Evolutionary conservation across 2,797 vertebrate species (phyloP).

Genomic region (Acanthornis magna): DNA sequence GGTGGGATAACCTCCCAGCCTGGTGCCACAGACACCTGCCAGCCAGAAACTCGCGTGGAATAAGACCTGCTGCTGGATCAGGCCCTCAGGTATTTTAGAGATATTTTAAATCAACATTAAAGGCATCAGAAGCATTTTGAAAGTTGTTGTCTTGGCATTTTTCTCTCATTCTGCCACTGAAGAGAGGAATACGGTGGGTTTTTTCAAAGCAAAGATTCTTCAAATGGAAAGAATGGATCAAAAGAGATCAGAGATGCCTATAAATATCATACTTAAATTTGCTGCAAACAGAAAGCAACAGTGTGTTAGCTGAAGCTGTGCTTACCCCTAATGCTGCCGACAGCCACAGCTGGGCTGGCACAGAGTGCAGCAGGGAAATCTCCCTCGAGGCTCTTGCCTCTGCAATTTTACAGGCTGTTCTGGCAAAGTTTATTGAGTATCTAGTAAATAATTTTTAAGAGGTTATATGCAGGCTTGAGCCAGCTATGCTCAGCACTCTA

Average conservation of each 20-base stretch:
- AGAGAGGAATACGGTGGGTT: background rate
- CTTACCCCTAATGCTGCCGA: background rate
- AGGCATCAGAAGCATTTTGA: constrained; percentile 3
- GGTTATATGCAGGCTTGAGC: background rate
- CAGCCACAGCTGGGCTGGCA: background rate
- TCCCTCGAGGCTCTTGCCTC: background rate
- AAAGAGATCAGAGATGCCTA: constrained; percentile 35
- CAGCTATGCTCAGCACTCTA: background rate
- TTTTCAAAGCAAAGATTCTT: constrained; percentile 17
- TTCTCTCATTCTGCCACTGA: background rate
- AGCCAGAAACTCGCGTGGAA: background rate
- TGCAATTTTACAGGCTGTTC: background rate
- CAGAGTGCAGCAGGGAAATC: background rate
- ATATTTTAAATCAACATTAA: background rate
- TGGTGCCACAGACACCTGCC: background rate
- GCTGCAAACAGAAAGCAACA: constrained; percentile 31
- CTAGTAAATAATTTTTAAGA: constrained; percentile 44
- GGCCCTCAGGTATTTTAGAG: background rate
- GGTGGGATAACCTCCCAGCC: background rate
- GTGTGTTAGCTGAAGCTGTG: background rate
- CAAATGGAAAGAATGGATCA: constrained; percentile 31
- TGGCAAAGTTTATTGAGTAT: background rate
- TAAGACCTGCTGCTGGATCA: background rate
- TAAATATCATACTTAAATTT: background rate
- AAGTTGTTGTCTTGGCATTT: background rate